These are phyloP conservation scores for Drosophila serrata DNA, from an alignment of 1,140 invertebrate species.

Conservation along the genomic window DNA sequence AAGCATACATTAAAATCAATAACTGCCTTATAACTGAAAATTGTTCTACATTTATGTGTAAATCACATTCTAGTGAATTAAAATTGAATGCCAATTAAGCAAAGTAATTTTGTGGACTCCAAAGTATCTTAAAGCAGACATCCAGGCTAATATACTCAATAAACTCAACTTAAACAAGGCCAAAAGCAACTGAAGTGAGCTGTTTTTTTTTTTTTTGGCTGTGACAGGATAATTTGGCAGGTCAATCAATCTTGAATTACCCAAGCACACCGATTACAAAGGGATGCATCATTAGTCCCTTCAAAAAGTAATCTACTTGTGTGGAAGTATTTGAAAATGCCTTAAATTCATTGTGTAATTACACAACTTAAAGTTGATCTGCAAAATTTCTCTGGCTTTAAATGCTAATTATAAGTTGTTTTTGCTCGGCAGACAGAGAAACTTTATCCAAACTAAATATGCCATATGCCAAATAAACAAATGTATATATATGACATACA, in stretches of 20 bases:
- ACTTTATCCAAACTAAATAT: conserved; percentile 61
- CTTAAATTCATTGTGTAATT: conserved; percentile 28
- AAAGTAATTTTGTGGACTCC: no score
- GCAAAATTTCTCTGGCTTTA: conserved; percentile 56
- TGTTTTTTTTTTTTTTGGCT: conserved; percentile 10
- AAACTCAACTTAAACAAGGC: background rate
- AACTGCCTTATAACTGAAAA: no score
- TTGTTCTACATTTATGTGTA: background rate
- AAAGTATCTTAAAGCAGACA: no score
- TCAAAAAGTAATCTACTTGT: conserved; percentile 21
- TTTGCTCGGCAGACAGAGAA: conserved; percentile 50
- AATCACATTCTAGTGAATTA: background rate
- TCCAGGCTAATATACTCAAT: background rate
- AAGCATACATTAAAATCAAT: background rate
- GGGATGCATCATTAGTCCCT: conserved; percentile 40
- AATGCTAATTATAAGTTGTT: conserved; percentile 81
- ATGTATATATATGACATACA: conserved; percentile 26
- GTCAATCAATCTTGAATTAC: conserved; percentile 42
- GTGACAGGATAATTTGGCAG: conserved; percentile 42
- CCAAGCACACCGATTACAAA: conserved; percentile 32
- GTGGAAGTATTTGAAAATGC: conserved; percentile 14
- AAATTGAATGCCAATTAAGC: background rate
- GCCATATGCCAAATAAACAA: conserved; percentile 73
- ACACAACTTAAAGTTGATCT: conserved; percentile 14
- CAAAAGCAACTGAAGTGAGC: background rate